Evolutionary conservation across 2,797 vertebrate genomes (phyloP).

Genomic region (Chaunax sp.): DNA sequence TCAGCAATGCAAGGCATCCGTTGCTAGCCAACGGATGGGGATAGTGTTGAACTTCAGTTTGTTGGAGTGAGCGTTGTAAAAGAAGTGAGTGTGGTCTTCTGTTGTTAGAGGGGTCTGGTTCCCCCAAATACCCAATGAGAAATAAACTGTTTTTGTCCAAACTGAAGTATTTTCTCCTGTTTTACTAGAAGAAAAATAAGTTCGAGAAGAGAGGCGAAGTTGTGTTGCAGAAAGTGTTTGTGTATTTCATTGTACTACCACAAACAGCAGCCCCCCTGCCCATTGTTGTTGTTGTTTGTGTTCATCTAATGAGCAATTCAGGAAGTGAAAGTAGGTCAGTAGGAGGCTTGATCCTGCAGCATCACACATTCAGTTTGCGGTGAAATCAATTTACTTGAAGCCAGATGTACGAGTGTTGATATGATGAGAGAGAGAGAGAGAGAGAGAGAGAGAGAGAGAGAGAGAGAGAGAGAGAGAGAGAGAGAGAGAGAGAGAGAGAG

Average conservation of each 20-base stretch:
- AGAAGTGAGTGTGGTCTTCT: not conserved
- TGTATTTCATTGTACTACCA: not conserved
- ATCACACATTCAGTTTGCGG: not conserved
- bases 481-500: too few relatives aligned
- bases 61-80: constrained; percentile 20
- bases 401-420: too few relatives aligned
- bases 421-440: too few relatives aligned
- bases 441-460: too few relatives aligned
- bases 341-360: not conserved
- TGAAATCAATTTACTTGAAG: too few relatives aligned
- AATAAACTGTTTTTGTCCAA: not conserved
- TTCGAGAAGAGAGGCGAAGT: not conserved
- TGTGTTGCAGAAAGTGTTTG: not conserved
- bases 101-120: constrained; percentile 1
- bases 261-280: not conserved
- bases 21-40: constrained; percentile 67
- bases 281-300: too few relatives aligned
- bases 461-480: too few relatives aligned
- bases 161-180: not conserved
- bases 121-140: not conserved
- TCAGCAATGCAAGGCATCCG: constrained; percentile 34
- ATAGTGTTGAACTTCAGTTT: constrained; percentile 43
- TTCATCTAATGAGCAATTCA: not conserved
- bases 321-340: not conserved
- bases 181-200: not conserved